phyloP scores from a whole-genome alignment of 2,888 invertebrate genomes.

The Aethes cnicana region DNA sequence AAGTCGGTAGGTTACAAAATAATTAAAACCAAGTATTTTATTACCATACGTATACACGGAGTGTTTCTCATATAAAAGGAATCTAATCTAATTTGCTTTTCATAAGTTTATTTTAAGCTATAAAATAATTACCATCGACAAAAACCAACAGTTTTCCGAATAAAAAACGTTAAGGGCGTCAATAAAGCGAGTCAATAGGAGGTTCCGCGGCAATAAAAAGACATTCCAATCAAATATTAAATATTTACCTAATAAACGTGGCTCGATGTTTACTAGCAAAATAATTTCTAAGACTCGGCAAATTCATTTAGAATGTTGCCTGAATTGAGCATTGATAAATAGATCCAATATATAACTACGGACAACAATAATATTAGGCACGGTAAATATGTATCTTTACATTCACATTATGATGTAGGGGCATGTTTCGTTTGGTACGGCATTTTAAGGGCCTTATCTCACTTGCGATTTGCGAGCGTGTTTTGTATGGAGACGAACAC shows the following conservation, averaged over 20 bases:
- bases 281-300: constrained; percentile 71
- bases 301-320: constrained; percentile 69
- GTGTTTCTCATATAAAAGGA: no score
- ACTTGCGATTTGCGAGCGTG: not conserved
- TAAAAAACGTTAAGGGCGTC: constrained; percentile 5
- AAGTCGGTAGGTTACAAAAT: no score
- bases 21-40: no score
- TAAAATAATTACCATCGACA: not conserved
- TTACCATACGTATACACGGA: no score
- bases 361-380: constrained; percentile 29
- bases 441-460: constrained; percentile 2
- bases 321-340: constrained; percentile 60
- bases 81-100: no score
- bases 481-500: not conserved
- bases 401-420: constrained; percentile 12
- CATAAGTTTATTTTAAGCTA: no score
- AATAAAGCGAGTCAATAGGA: constrained; percentile 40
- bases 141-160: not conserved
- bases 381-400: constrained; percentile 28
- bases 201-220: constrained; percentile 45
- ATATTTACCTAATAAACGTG: constrained; percentile 67
- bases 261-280: constrained; percentile 62
- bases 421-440: constrained; percentile 3
- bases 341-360: constrained; percentile 49
- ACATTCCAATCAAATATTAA: constrained; percentile 61